A percentile compares a stretch with the other conserved stretches of the same genome.
phyloP scores from a whole-genome alignment of 2,888 invertebrate species.

The Tetrapedia diversipes region DNA sequence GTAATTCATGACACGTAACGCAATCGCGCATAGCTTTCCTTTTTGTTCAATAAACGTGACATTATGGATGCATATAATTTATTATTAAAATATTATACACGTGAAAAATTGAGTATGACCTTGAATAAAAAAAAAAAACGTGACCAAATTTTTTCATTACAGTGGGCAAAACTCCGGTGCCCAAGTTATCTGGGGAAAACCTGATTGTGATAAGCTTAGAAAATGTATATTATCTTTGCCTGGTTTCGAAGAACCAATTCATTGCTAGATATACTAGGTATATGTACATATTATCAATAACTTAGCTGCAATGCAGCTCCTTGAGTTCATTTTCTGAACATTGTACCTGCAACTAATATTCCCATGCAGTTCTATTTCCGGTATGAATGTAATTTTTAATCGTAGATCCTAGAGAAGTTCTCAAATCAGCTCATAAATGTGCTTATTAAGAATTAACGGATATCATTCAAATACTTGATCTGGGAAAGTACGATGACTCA shows the following conservation, averaged over 20 bases:
- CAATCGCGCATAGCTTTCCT: background rate
- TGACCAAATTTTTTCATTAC: slow-evolving; percentile 34
- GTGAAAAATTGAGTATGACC: background rate
- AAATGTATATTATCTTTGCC: slow-evolving; percentile 63
- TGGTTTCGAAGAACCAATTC: slow-evolving; percentile 44
- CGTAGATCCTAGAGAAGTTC: background rate
- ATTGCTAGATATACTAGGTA: slow-evolving; percentile 20
- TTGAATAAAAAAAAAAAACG: slow-evolving; percentile 9
- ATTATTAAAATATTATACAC: background rate
- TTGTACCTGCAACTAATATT: slow-evolving; percentile 1
- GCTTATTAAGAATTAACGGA: background rate
- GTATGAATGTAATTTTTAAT: background rate
- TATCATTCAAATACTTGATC: slow-evolving; percentile 2
- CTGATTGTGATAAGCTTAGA: slow-evolving; percentile 66
- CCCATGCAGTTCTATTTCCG: background rate
- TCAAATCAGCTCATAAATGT: background rate
- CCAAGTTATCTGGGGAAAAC: slow-evolving; percentile 71
- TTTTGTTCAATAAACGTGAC: background rate
- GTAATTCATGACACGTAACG: background rate
- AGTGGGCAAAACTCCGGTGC: slow-evolving; percentile 17
- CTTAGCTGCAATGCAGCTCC: slow-evolving; percentile 9
- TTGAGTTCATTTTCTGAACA: slow-evolving; percentile 2
- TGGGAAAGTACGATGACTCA: slow-evolving; percentile 68
- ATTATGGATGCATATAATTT: background rate
- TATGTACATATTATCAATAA: slow-evolving; percentile 23